Evolutionary conservation across 2,888 invertebrate species (phyloP), one percentile per base, ranked within the genome.

Genomic region (Sicus ferrugineus): DNA sequence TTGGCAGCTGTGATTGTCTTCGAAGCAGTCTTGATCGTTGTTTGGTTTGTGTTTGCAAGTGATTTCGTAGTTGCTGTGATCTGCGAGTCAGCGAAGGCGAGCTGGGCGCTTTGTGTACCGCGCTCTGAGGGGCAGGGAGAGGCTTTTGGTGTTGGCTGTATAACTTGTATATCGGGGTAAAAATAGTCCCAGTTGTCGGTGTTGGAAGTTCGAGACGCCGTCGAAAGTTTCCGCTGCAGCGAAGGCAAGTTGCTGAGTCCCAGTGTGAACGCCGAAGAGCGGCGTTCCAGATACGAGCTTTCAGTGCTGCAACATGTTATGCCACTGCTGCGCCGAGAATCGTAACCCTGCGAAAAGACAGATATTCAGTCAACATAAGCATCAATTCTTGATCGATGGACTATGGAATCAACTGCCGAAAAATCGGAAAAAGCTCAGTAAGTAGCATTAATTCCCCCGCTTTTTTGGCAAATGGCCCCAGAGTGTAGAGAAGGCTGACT

Each of bases 231-330:
- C 21, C 81, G 79, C 71, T 83, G 82, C 72, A 85, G 76, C 70
- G 83, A 79, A 11, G 85, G 83, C 68, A 85, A 72, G 75, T 92
- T 90, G 68, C 91, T 89, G 82, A 92, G 86, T 71, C 93, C 92
- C 84, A 92, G 88, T 69, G 91, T 91, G 73, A 93, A 90, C 50
- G 93, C 92, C 23, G 93, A 93, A 74, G 92, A 93, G 64, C 94
- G 89, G 64, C 93, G 89, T 83, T 94, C 94, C 80, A 94, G 87
- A 81, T 93, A 94, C 70, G 93, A 93, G 82, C 93, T 93, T 70
- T 92, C 93, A 46, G 93, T 93, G 80, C 93, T 93, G 76, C 93
- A 94, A 84, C 93, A 93, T 34, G 94, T 94, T 78, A 93, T 92
- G 74, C 93, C 93, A 81, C 93, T 93, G 77, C 92, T 88, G 59